Evolutionary conservation across 2,797 vertebrate genomes (phyloP).

Genomic region (Phrynocephalus guinanensis): DNA sequence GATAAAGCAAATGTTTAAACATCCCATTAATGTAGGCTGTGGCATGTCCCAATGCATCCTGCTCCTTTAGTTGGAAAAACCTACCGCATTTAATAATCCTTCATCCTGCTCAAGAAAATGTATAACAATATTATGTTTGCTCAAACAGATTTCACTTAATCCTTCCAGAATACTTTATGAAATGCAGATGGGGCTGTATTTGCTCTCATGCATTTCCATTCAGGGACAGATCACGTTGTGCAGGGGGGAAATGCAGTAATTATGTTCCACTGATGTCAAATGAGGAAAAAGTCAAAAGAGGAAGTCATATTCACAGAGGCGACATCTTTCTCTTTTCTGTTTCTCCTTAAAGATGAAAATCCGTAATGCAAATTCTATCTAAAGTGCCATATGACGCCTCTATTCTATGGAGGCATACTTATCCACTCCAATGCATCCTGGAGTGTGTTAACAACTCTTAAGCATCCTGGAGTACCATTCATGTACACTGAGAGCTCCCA

Average conservation of each 20-base stretch:
- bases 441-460: background rate
- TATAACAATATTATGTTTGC: slow-evolving; percentile 58
- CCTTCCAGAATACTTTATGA: slow-evolving; percentile 65
- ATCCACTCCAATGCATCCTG: background rate
- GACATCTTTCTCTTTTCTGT: background rate
- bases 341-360: background rate
- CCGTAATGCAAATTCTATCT: background rate
- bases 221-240: slow-evolving; percentile 44
- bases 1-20: slow-evolving; percentile 62
- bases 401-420: background rate
- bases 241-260: slow-evolving; percentile 19
- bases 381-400: background rate
- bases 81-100: slow-evolving; percentile 61
- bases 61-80: slow-evolving; percentile 59
- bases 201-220: slow-evolving; percentile 54
- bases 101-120: slow-evolving; percentile 58
- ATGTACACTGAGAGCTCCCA: background rate
- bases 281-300: background rate
- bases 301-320: background rate
- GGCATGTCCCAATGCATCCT: slow-evolving; percentile 55
- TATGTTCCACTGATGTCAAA: slow-evolving; percentile 40
- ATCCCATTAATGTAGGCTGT: slow-evolving; percentile 61
- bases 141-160: slow-evolving; percentile 67
- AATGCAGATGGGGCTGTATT: slow-evolving; percentile 46
- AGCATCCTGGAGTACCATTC: background rate